Conservation (phyloP, 2,113 vertebrate species). For the Sialia sialis region DNA sequence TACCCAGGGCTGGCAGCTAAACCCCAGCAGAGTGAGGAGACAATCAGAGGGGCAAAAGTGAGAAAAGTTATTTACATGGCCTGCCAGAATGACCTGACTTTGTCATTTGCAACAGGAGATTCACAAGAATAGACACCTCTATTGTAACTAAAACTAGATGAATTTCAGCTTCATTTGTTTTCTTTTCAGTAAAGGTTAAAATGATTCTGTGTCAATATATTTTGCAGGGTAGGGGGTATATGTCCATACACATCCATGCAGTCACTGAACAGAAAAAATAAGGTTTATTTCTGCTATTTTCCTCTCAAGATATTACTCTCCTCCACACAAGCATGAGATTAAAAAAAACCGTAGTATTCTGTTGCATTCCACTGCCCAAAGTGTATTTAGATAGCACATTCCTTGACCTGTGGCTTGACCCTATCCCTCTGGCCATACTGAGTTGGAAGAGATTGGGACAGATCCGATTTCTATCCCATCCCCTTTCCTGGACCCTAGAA, state of each 20-base stretch:
- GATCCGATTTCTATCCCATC: too few relatives aligned
- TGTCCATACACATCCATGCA: not conserved
- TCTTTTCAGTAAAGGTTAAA: not conserved
- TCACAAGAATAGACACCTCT: not conserved
- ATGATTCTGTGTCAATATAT: not conserved
- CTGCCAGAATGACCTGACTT: not conserved
- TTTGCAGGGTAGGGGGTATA: not conserved
- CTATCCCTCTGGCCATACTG: too few relatives aligned
- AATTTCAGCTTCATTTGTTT: not conserved
- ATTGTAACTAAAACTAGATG: not conserved
- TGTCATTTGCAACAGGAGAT: not conserved
- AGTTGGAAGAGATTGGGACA: too few relatives aligned
- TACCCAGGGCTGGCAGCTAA: not conserved
- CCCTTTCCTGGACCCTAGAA: too few relatives aligned
- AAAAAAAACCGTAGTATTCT: not conserved
- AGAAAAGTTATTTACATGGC: not conserved
- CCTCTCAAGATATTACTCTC: not conserved
- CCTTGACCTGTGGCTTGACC: too few relatives aligned
- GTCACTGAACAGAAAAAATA: not conserved
- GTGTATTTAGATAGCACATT: too few relatives aligned
- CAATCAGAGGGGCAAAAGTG: not conserved
- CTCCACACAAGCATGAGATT: not conserved
- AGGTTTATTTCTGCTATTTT: not conserved
- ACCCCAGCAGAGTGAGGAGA: not conserved
- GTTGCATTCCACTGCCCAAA: too few relatives aligned